Evolutionary conservation across 2,113 vertebrate genomes (phyloP).

Genomic region (Bucco capensis): DNA sequence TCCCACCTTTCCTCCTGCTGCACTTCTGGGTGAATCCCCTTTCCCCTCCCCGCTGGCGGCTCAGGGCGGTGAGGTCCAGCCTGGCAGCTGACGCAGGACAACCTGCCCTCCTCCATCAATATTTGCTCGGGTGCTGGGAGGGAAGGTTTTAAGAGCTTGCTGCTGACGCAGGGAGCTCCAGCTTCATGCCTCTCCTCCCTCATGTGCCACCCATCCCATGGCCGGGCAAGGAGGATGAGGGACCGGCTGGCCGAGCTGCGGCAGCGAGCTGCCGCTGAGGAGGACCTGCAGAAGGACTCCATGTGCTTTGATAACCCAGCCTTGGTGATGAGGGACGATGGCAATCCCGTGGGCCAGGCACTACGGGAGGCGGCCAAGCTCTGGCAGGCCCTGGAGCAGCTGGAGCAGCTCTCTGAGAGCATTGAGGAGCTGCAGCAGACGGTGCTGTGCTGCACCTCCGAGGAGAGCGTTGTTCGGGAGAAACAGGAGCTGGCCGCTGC

Average conservation of each 20-base stretch:
- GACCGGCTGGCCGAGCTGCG: slow-evolving; percentile 67
- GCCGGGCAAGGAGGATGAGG: slow-evolving; percentile 64
- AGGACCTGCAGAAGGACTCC: background rate
- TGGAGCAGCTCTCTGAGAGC: slow-evolving; percentile 46
- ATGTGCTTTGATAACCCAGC: slow-evolving; percentile 23
- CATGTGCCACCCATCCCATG: background rate
- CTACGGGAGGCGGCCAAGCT: slow-evolving; percentile 59
- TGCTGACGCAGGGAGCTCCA: background rate
- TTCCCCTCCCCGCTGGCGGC: background rate
- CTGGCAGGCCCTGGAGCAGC: slow-evolving; percentile 23
- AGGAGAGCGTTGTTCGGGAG: background rate
- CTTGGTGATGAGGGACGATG: background rate
- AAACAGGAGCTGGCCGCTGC: slow-evolving; percentile 22
- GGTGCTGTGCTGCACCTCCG: slow-evolving; percentile 63
- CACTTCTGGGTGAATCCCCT: background rate
- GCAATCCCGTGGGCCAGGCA: background rate
- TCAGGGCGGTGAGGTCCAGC: background rate
- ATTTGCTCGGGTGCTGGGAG: slow-evolving; percentile 41
- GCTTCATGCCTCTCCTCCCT: background rate
- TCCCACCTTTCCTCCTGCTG: background rate
- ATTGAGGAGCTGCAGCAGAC: slow-evolving; percentile 52
- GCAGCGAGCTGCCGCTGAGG: background rate
- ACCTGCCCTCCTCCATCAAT: slow-evolving; percentile 30
- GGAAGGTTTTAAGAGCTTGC: background rate
- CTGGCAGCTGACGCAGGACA: background rate